Evolutionary conservation across 2,113 vertebrate species (phyloP).

Genomic region (Herpailurus yagouaroundi): DNA sequence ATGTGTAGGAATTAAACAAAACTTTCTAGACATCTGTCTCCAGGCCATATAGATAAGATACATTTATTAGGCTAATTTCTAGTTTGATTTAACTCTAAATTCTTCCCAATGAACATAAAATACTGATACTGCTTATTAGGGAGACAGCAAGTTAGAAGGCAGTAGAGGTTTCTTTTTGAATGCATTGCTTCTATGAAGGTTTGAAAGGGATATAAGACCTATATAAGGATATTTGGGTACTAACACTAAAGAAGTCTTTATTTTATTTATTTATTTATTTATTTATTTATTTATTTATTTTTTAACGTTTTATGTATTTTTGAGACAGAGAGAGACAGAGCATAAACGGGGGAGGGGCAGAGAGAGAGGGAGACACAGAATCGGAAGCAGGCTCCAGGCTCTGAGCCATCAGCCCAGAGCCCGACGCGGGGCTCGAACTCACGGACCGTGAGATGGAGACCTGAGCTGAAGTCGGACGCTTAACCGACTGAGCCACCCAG

Average conservation of each 20-base stretch:
- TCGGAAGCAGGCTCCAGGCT: too few species aligned
- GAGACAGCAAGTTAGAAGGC: conserved; percentile 16
- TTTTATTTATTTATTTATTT: too few species aligned
- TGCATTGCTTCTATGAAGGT: not conserved
- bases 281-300: too few species aligned
- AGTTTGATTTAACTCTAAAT: conserved; percentile 11
- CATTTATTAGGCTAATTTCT: conserved; percentile 16
- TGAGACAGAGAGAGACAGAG: too few species aligned
- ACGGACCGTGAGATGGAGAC: too few species aligned
- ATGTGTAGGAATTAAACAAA: conserved; percentile 22
- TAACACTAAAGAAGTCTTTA: not conserved
- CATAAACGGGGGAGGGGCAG: too few species aligned
- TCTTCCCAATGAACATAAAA: conserved; percentile 39
- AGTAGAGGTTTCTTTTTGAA: not conserved
- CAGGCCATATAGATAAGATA: not conserved
- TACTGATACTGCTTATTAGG: not conserved
- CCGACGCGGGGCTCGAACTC: too few species aligned
- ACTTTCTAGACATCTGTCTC: not conserved
- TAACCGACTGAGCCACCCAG: too few species aligned
- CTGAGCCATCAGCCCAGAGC: too few species aligned
- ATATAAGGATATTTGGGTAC: not conserved
- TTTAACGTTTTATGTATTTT: too few species aligned
- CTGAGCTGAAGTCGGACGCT: too few species aligned
- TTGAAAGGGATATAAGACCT: not conserved
- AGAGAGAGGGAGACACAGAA: too few species aligned